Conservation (phyloP, 2,113 vertebrate species). For the Paracanthobrama guichenoti region DNA sequence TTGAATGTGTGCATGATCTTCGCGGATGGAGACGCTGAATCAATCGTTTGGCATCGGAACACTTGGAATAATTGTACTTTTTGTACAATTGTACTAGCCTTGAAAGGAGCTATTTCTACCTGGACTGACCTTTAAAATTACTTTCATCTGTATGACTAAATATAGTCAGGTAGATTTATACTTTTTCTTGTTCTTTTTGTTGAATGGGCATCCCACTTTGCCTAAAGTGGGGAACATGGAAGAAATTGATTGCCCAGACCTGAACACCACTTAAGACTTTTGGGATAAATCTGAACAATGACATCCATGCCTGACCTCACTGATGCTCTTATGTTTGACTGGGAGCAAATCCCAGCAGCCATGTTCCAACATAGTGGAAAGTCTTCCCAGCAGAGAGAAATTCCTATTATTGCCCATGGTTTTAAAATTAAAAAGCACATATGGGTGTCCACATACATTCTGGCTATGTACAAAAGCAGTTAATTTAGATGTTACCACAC, state of each 20-base stretch:
- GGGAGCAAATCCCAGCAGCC: background rate
- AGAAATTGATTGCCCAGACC: background rate
- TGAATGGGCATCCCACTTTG: background rate
- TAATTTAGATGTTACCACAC: background rate
- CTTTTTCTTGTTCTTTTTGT: background rate
- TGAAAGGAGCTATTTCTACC: background rate
- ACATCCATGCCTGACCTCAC: background rate
- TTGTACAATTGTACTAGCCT: too few relatives aligned
- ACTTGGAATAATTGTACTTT: too few relatives aligned
- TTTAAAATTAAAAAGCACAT: background rate
- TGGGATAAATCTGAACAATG: conserved; percentile 2
- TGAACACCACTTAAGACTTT: background rate
- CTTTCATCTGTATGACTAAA: background rate
- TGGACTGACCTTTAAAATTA: background rate
- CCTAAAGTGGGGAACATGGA: background rate
- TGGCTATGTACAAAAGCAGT: background rate
- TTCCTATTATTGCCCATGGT: background rate
- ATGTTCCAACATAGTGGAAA: background rate
- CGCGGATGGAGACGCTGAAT: too few relatives aligned
- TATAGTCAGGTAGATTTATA: background rate
- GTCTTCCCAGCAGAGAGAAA: background rate
- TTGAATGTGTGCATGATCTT: too few relatives aligned
- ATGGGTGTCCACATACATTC: background rate
- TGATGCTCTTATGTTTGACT: background rate
- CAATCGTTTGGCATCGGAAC: too few relatives aligned